Evolutionary conservation across 2,113 vertebrate genomes (phyloP).

Genomic region (Stegastes partitus): DNA sequence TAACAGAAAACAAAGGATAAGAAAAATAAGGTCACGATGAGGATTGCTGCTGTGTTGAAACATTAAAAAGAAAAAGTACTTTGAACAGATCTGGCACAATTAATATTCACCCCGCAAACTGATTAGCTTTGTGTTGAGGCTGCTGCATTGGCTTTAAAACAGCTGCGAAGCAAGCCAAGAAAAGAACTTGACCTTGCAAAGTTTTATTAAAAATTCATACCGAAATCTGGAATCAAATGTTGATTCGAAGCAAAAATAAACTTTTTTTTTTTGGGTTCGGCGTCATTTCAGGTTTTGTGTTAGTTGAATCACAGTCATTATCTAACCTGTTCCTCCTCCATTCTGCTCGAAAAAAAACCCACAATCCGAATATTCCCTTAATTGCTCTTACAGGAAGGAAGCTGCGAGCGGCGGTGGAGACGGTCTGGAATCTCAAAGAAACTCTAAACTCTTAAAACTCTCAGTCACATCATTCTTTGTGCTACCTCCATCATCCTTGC

Average conservation of each 20-base stretch:
- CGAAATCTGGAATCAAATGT: background rate
- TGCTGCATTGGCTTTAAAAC: background rate
- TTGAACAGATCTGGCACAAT: background rate
- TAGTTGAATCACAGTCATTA: background rate
- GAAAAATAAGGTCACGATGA: no score
- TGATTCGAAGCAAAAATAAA: background rate
- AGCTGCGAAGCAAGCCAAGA: background rate
- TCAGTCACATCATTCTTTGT: constrained; percentile 1
- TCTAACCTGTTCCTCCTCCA: background rate
- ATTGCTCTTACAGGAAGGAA: background rate
- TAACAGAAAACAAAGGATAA: no score
- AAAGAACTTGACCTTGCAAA: background rate
- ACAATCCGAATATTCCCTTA: background rate
- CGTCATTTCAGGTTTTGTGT: background rate
- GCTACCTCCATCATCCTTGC: constrained; percentile 59
- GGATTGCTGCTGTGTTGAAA: no score
- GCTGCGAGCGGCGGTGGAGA: background rate
- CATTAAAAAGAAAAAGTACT: background rate
- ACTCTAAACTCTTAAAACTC: constrained; percentile 32
- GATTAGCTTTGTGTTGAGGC: no score
- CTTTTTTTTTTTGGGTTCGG: background rate
- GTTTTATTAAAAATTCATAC: background rate
- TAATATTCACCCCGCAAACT: constrained; percentile 1
- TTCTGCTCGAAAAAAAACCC: no score
- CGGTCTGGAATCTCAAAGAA: constrained; percentile 15